phyloP scores from a whole-genome alignment of 2,113 vertebrate species.

The Nasalis larvatus region DNA sequence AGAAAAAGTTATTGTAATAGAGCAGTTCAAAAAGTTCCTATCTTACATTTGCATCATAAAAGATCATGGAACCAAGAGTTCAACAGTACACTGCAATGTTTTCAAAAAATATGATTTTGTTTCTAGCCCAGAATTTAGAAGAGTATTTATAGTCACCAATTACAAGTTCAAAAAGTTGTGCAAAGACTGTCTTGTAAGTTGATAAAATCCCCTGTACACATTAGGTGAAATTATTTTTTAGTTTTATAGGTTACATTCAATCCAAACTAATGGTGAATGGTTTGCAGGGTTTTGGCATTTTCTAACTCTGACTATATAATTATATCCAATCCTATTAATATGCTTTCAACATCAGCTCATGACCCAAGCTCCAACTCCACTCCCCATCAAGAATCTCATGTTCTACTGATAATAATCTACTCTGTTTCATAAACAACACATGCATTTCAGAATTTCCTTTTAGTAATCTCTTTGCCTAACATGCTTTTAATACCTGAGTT shows the following conservation, averaged over 20 bases:
- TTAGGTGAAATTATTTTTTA: neutral
- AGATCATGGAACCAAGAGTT: neutral
- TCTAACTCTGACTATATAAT: neutral
- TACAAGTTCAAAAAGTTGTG: neutral
- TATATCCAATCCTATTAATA: neutral
- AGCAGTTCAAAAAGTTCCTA: neutral
- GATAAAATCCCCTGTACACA: neutral
- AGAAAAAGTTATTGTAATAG: neutral
- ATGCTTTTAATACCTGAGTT: neutral
- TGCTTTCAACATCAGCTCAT: neutral
- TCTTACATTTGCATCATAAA: neutral
- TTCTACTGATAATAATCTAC: neutral
- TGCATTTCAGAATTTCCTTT: neutral
- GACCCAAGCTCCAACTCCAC: neutral
- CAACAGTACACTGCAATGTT: neutral
- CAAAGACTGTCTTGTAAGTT: neutral
- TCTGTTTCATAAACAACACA: neutral
- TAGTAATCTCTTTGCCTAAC: neutral
- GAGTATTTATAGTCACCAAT: neutral
- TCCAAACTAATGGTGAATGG: neutral
- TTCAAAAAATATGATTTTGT: neutral
- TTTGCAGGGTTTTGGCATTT: neutral
- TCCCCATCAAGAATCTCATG: neutral
- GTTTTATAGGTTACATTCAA: neutral
- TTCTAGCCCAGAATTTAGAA: neutral